Evolutionary conservation across 2,113 vertebrate genomes (phyloP).

Genomic region (Barbus barbus): DNA sequence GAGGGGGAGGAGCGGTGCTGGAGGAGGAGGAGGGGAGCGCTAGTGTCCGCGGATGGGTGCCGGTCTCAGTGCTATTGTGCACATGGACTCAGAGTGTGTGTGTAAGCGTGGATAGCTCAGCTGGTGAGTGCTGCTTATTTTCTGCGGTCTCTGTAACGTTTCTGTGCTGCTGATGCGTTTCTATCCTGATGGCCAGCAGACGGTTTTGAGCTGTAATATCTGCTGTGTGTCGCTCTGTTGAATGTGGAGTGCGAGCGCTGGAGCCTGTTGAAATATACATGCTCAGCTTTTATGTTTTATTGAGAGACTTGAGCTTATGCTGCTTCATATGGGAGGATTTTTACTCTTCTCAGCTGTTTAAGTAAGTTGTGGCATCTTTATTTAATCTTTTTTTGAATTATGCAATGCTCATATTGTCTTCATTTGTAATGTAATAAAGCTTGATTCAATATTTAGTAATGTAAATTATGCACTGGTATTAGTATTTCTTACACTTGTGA

Average conservation of each 20-base stretch:
- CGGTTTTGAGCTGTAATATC: neutral
- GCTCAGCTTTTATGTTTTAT: neutral
- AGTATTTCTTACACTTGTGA: neutral
- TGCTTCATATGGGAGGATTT: neutral
- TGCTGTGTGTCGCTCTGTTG: neutral
- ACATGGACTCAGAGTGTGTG: constrained; percentile 49
- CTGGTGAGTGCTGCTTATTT: constrained; percentile 67
- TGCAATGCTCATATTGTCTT: neutral
- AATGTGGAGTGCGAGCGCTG: too few species aligned
- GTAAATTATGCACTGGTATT: too few species aligned
- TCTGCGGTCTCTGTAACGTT: neutral
- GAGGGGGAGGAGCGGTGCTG: constrained; percentile 59
- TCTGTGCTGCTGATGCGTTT: neutral
- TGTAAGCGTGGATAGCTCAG: constrained; percentile 64
- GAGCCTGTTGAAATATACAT: constrained; percentile 16
- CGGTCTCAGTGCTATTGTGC: neutral
- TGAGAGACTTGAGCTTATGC: neutral
- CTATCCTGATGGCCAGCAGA: neutral
- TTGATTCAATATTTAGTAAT: neutral
- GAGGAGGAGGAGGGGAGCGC: constrained; percentile 33
- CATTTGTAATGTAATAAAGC: neutral
- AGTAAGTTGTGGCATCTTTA: neutral
- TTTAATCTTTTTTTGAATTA: too few species aligned
- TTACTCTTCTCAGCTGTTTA: neutral
- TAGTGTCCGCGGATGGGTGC: constrained; percentile 50